Conservation (phyloP, 2,113 vertebrate species). For the Petromus typicus region DNA sequence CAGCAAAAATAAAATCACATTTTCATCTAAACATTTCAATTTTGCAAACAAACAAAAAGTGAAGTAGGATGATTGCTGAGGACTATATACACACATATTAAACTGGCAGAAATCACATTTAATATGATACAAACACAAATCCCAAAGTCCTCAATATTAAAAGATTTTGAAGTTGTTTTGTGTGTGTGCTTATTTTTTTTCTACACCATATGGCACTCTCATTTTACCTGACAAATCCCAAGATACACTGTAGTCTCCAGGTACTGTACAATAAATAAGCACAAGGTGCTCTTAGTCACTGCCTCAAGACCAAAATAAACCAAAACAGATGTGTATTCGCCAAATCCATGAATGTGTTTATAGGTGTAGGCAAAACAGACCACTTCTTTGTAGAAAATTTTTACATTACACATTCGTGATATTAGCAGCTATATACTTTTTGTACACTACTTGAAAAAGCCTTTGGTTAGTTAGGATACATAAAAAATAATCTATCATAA, state of each 20-base stretch:
- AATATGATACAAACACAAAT: not conserved
- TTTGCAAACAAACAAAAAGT: conserved; percentile 40
- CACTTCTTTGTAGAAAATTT: not conserved
- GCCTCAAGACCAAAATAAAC: conserved; percentile 64
- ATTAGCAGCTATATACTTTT: conserved; percentile 17
- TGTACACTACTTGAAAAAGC: not conserved
- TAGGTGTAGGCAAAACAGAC: conserved; percentile 10
- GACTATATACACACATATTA: conserved; percentile 14
- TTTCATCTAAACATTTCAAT: conserved; percentile 44
- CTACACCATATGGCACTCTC: conserved; percentile 25
- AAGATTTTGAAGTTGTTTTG: conserved; percentile 47
- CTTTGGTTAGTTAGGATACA: conserved; percentile 45
- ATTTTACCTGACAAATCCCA: conserved; percentile 75
- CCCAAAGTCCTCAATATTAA: conserved; percentile 1
- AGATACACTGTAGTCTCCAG: conserved; percentile 78
- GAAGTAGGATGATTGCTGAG: conserved; percentile 45
- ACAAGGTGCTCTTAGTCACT: not conserved
- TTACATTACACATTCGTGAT: not conserved
- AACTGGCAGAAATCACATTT: conserved; percentile 28
- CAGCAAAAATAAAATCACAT: conserved; percentile 37
- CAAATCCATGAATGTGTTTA: not conserved
- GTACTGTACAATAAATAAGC: conserved; percentile 71
- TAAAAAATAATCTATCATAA: not conserved
- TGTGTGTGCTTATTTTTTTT: conserved; percentile 27
- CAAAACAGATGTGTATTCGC: conserved; percentile 31